These are phyloP conservation scores for Thecocarcelia acutangulata DNA, from an alignment of 2,888 invertebrate genomes.

Conservation along the genomic window DNA sequence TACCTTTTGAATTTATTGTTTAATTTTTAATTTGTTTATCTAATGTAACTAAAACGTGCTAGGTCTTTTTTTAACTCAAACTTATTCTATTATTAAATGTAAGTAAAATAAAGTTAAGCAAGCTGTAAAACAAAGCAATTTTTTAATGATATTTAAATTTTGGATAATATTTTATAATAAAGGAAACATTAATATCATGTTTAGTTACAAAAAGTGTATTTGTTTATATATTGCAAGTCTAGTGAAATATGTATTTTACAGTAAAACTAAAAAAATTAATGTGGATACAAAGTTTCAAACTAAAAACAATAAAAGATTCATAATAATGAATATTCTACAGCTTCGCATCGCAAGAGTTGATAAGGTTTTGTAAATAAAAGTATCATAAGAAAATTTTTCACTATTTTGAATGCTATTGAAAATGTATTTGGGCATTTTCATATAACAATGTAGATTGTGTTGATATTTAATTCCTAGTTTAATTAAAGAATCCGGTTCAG, in stretches of 20 bases:
- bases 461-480: no score
- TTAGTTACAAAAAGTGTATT: background rate
- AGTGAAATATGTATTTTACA: background rate
- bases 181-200: background rate
- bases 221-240: background rate
- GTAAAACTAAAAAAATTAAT: no score
- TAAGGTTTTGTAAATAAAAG: no score
- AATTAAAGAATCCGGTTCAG: no score
- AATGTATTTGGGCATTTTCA: no score
- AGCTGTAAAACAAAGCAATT: constrained; percentile 67
- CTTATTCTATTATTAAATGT: constrained; percentile 36
- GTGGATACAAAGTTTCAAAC: no score
- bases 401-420: no score
- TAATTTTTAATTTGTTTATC: constrained; percentile 40
- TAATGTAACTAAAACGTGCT: constrained; percentile 34
- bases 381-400: no score
- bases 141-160: constrained; percentile 52
- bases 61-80: constrained; percentile 16
- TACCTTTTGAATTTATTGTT: constrained; percentile 49
- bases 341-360: no score
- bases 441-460: no score
- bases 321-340: no score
- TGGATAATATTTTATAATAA: constrained; percentile 7
- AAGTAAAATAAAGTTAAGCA: constrained; percentile 62
- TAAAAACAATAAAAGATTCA: no score